A percentile compares a stretch with the other conserved stretches of the same genome.
phyloP scores from a whole-genome alignment of 1,140 invertebrate genomes.

The Drosophila yakuba region DNA sequence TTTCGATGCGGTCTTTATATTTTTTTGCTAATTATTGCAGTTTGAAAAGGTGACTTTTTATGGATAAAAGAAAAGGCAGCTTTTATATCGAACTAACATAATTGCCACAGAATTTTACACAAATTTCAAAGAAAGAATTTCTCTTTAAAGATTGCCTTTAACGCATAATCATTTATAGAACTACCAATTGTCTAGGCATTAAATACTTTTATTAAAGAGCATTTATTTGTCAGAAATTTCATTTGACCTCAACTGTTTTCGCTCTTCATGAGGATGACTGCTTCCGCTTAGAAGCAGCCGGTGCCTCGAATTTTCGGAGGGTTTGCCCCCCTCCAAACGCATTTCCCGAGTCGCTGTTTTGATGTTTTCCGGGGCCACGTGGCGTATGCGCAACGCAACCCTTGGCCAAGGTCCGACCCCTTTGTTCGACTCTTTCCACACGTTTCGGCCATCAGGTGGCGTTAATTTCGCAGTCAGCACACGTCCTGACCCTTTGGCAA shows the following conservation, averaged over 20 bases:
- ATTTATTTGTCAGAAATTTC: conserved; percentile 4
- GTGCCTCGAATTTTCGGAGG: neutral
- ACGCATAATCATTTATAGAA: too few species aligned
- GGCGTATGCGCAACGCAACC: conserved; percentile 58
- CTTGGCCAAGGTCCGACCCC: conserved; percentile 49
- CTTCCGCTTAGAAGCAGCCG: conserved; percentile 47
- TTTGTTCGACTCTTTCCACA: conserved; percentile 63
- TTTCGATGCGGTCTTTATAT: neutral
- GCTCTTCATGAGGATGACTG: conserved; percentile 34
- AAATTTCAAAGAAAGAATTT: too few species aligned
- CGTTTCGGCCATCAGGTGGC: conserved; percentile 73
- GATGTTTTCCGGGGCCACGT: conserved; percentile 54
- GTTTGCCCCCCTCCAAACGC: neutral
- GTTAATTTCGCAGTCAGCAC: conserved; percentile 78
- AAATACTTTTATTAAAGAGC: conserved; percentile 7
- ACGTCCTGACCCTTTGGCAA: conserved; percentile 70
- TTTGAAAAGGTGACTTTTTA: too few species aligned
- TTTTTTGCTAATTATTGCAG: too few species aligned
- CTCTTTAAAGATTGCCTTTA: too few species aligned
- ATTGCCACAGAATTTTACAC: too few species aligned
- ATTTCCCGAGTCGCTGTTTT: conserved; percentile 49
- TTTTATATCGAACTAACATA: too few species aligned
- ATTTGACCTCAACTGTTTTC: conserved; percentile 32
- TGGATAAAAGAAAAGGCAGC: too few species aligned
- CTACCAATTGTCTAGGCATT: too few species aligned